Evolutionary conservation across 2,113 vertebrate species (phyloP), one percentile per base, ranked within the genome.

Genomic region (Todiramphus chloris): DNA sequence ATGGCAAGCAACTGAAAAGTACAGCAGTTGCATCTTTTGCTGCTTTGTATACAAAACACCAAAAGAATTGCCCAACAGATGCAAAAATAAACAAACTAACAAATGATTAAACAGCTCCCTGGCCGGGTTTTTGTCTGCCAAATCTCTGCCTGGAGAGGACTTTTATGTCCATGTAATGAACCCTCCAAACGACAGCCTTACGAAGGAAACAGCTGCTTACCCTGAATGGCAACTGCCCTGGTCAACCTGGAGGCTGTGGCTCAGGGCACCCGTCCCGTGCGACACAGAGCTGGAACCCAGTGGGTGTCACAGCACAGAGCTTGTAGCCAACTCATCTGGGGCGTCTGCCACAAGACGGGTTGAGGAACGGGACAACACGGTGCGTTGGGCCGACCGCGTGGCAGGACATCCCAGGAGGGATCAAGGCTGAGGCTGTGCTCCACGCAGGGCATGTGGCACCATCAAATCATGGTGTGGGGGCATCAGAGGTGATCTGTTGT

Each of bases 1-100:
- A 46, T 25, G 23, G 51, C 13, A 81, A 79, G 75, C 67, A 51
- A 69, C 63, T 79, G 58, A 69, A 90, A 95, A 90, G 15, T 1
- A 78, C 16, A 87, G 50, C 28, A 90, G 53, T 83, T 59, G 14
- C 9, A 41, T 63, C 69, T 92, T 89, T 86, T 88, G 83, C 93
- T 70, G 89, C 76, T 53, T 85, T 43, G 27, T 39, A 66, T 44
- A 91, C 68, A 23, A 18, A 97, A 97, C 50, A 87, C 44, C 11
- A 24, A 63, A 89, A 91, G 87, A 96, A 94, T 79, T 89, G 81
- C 89, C 81, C 75, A 93, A 84, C 93, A 97, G 96, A 94, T 89
- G 87, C 74, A 94, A 95, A 97, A 97, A 94, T 56, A 94, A 95
- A 93, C 92, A 97, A 97, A 95, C 86, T 67, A 87, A 90, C 81